A percentile compares a stretch with the other conserved stretches of the same genome.
Evolutionary conservation across 2,888 invertebrate species (phyloP).

Genomic region (Hedya salicella): DNA sequence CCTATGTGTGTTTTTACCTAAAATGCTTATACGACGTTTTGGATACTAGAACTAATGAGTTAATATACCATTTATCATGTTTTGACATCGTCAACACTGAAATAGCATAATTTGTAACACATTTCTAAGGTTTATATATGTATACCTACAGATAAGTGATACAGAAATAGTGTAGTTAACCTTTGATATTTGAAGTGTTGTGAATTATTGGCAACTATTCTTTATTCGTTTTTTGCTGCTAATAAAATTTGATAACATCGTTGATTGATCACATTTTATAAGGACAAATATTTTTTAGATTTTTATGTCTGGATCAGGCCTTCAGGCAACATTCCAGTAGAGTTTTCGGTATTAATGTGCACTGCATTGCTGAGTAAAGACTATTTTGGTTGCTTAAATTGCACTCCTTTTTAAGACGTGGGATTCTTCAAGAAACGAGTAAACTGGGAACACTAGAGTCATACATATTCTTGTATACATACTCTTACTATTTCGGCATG

Average conservation of each 20-base stretch:
- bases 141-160: background rate
- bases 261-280: too few species aligned
- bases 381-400: too few species aligned
- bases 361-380: too few species aligned
- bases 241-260: background rate
- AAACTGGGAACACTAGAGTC: too few species aligned
- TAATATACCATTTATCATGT: slow-evolving; percentile 15
- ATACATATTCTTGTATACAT: too few species aligned
- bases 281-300: too few species aligned
- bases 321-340: too few species aligned
- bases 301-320: too few species aligned
- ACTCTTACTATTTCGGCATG: too few species aligned
- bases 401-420: too few species aligned
- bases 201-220: slow-evolving; percentile 11
- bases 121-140: background rate
- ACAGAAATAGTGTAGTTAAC: background rate
- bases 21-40: background rate
- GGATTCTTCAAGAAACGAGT: too few species aligned
- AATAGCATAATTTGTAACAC: slow-evolving; percentile 5
- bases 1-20: background rate
- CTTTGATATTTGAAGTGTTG: background rate
- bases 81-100: slow-evolving; percentile 10
- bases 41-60: background rate
- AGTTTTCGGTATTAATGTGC: too few species aligned
- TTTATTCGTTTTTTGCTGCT: slow-evolving; percentile 6